phyloP scores from a whole-genome alignment of 2,888 invertebrate species.

The Agrochola lota region DNA sequence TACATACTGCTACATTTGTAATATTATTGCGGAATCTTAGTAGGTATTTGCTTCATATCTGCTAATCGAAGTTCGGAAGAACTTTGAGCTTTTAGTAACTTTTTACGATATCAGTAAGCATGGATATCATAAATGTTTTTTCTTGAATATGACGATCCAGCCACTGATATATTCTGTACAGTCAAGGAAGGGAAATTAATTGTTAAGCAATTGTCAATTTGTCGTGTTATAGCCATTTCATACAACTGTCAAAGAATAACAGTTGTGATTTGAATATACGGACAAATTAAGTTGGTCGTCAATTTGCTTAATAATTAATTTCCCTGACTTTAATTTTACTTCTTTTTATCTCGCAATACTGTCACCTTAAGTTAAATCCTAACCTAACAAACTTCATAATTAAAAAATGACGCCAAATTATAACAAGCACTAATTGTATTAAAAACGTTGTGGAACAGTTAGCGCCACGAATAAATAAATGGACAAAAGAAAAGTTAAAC shows the following conservation, averaged over 20 bases:
- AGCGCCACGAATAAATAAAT: constrained; percentile 2
- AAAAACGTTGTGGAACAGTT: neutral
- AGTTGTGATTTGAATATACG: neutral
- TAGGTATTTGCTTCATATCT: neutral
- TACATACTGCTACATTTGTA: neutral
- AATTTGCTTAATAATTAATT: neutral
- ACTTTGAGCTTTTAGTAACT: neutral
- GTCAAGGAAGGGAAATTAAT: neutral
- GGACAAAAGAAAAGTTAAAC: neutral
- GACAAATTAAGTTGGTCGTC: neutral
- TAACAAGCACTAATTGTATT: constrained; percentile 13
- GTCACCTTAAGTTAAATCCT: neutral
- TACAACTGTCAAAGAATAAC: neutral
- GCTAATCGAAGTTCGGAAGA: neutral
- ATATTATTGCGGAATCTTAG: neutral
- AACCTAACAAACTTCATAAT: constrained; percentile 10
- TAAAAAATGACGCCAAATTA: constrained; percentile 15
- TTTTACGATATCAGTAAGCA: neutral
- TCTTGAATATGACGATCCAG: neutral
- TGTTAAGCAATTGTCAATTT: neutral
- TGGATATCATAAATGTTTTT: neutral
- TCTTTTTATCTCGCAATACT: neutral
- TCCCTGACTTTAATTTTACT: neutral
- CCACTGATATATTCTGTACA: neutral
- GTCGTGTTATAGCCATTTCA: neutral